phyloP scores from a whole-genome alignment of 2,113 vertebrate species.

The Puma concolor region DNA sequence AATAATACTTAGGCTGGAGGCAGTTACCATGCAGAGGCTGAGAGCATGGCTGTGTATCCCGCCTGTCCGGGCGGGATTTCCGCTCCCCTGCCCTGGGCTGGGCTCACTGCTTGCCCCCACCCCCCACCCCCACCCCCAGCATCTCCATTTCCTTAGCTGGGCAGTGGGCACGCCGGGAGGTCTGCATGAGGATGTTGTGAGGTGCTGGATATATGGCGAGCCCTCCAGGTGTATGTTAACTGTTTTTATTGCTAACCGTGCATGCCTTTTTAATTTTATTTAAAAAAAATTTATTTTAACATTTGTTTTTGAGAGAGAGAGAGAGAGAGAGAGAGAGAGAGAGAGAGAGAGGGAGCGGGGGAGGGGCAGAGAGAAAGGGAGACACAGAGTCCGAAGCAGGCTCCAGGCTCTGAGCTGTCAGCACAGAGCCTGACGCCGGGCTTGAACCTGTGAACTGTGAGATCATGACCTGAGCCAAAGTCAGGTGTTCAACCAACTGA shows the following conservation, averaged over 20 bases:
- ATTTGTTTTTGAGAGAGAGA: no score
- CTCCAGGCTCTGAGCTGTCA: no score
- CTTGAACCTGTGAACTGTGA: no score
- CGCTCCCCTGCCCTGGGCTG: background rate
- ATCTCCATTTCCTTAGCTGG: background rate
- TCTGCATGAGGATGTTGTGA: background rate
- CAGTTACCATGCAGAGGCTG: background rate
- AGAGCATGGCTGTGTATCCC: background rate
- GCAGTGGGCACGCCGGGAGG: background rate
- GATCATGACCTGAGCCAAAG: no score
- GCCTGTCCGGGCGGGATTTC: background rate
- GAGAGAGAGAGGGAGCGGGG: no score
- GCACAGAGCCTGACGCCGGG: no score
- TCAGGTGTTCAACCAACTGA: no score
- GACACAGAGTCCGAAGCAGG: no score
- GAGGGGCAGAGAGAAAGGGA: no score
- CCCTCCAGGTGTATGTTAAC: background rate
- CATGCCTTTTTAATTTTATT: no score
- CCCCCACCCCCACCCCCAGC: background rate
- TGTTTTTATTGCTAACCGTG: background rate
- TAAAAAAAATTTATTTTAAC: no score
- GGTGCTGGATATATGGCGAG: background rate
- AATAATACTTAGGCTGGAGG: constrained; percentile 59
- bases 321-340: no score
- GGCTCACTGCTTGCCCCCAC: background rate